Base-by-base conservation (phyloP, 2,888 invertebrate genomes). In the Temnothorax unifasciatus region DNA sequence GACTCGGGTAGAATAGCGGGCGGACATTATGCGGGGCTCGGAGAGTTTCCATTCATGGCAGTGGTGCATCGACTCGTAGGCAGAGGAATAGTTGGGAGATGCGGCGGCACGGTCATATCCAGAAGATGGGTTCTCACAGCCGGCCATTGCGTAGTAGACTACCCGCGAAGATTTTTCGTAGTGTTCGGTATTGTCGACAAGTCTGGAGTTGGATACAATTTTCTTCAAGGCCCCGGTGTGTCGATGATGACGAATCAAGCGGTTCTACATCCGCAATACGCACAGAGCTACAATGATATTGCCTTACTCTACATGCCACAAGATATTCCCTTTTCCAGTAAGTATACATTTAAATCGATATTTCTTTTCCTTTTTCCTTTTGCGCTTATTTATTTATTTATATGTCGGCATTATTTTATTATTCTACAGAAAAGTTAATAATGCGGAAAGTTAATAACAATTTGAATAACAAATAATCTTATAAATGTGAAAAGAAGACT, bases 71-170 rank as follows among this genome's bases (percentile, higher is more conserved):
- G 15, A 6, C 25, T 59, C 6, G 0, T 59, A 0, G 64, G 41
- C 21, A 15, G 21, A 3, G 87, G 89, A 25, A 8, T 38, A 34
- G n/a, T 83, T n/a, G 34, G 77, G 0, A 69, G 89, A 29, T 92
- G 92, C 47, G 91, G 92, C 6, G 92, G 92, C 15, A 87, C 92
- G 2, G 90, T 92, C 25, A 71, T 92, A 18, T 89, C 91, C 0
- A 52, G 18, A 0, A 87, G 92, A 71, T 92, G 92, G 92, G 86
- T 92, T 1, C 83, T 92, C 2, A 92, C 92, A 3, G 92, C 92
- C 0, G 92, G 86, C 2, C 92, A 92, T 44, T 92, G 92, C 52
- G 54, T 91, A 5, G 74, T 29, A 1, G 5, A 75, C 0, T 0
- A 41, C 0, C 88, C 91, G 0, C 68, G 5, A 0, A 64, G 21